Percentiles rank a stretch among this genome's conserved stretches.
These are phyloP conservation scores for Petaurus breviceps DNA, from an alignment of 2,113 vertebrate genomes.

Conservation along the genomic window DNA sequence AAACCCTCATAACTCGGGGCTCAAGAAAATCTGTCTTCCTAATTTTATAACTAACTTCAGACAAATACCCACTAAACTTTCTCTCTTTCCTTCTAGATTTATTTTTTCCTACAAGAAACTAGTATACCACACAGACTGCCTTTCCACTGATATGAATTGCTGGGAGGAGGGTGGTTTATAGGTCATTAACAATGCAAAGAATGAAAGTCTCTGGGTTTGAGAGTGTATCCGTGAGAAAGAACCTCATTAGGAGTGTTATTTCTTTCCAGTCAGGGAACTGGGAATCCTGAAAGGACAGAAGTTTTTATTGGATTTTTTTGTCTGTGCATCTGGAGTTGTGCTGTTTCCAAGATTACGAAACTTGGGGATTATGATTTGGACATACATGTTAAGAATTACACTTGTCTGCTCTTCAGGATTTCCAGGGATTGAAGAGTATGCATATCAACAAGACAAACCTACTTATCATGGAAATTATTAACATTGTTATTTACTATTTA, in stretches of 20 bases:
- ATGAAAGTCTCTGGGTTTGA: background rate
- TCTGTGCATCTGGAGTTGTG: background rate
- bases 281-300: too few relatives aligned
- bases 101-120: background rate
- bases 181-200: background rate
- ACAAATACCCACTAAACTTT: background rate
- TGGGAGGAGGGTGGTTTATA: background rate
- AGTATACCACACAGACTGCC: background rate
- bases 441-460: background rate
- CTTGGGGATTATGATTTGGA: background rate
- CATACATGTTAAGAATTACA: background rate
- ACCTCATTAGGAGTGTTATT: background rate
- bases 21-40: background rate
- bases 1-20: background rate
- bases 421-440: background rate
- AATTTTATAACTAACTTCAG: background rate
- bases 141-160: background rate
- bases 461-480: background rate
- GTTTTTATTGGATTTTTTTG: background rate
- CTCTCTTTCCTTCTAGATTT: background rate
- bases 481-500: background rate
- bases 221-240: background rate
- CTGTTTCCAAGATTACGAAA: background rate
- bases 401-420: background rate
- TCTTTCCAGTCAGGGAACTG: background rate